Evolutionary conservation across 2,888 invertebrate genomes (phyloP).

Genomic region (Cacoxenus indagator): DNA sequence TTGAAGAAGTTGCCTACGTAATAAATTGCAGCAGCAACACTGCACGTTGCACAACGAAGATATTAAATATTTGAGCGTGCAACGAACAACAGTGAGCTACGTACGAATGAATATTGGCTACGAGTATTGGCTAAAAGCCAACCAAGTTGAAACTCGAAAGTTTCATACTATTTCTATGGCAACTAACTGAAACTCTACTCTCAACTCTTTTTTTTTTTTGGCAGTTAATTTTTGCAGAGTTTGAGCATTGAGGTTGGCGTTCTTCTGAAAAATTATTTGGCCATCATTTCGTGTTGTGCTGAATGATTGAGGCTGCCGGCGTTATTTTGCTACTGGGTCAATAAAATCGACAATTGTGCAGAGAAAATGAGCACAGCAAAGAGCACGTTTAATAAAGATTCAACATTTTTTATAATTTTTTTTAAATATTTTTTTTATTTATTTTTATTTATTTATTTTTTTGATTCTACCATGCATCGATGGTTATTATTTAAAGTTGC

Average conservation of each 20-base stretch:
- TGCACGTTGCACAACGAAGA: not conserved
- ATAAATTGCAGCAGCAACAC: slow-evolving; percentile 14
- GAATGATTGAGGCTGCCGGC: too few species aligned
- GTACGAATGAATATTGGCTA: too few species aligned
- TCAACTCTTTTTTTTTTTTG: not conserved
- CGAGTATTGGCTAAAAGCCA: slow-evolving; percentile 4
- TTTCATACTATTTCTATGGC: not conserved
- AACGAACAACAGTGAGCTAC: too few species aligned
- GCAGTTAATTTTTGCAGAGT: not conserved
- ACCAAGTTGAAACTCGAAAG: not conserved
- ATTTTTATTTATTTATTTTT: not conserved
- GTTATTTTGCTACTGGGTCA: too few species aligned
- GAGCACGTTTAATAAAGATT: not conserved
- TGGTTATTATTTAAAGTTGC: not conserved
- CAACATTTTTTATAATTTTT: not conserved
- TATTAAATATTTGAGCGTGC: slow-evolving; percentile 13
- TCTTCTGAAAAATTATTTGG: too few species aligned
- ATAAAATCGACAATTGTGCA: too few species aligned
- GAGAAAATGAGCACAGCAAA: not conserved
- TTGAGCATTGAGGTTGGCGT: too few species aligned
- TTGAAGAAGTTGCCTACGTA: not conserved
- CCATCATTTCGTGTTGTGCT: too few species aligned
- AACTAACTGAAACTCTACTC: not conserved
- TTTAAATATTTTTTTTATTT: not conserved
- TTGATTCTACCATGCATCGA: too few species aligned